A percentile compares a stretch with the other conserved stretches of the same genome.
Evolutionary conservation across 2,113 vertebrate species (phyloP).

Genomic region (Silurus asotus): DNA sequence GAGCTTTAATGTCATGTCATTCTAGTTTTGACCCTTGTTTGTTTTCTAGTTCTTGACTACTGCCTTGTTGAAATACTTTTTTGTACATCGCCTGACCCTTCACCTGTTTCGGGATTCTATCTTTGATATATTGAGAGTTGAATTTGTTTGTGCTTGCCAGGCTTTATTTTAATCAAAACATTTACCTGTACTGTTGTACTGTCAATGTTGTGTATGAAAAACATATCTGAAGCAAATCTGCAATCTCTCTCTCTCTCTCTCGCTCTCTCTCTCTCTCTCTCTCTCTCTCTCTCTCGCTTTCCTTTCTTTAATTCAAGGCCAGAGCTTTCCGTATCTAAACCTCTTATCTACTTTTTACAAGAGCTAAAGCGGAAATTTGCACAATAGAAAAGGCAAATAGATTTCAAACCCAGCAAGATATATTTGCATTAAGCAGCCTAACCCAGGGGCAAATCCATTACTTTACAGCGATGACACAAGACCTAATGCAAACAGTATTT

Average conservation of each 20-base stretch:
- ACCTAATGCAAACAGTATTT: not conserved
- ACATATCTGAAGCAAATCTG: not conserved
- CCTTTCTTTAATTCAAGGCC: slow-evolving; percentile 47
- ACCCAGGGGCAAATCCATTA: slow-evolving; percentile 4
- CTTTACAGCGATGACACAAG: not conserved
- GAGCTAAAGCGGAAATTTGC: slow-evolving; percentile 27
- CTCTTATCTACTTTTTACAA: slow-evolving; percentile 22
- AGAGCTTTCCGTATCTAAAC: slow-evolving; percentile 21
- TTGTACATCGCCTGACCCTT: not conserved
- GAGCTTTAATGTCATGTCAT: not conserved
- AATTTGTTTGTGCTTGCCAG: not conserved
- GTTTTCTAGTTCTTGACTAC: not conserved
- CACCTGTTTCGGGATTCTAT: not conserved
- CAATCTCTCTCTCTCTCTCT: not conserved
- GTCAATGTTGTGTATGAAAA: not conserved
- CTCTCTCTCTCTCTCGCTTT: not conserved
- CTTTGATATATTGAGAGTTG: not conserved
- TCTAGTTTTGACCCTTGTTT: not conserved
- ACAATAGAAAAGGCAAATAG: slow-evolving; percentile 5
- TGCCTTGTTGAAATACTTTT: not conserved
- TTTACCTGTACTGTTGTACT: not conserved
- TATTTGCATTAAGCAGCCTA: slow-evolving; percentile 8
- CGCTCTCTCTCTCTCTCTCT: not conserved
- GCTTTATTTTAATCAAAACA: not conserved
- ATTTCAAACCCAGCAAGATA: slow-evolving; percentile 6